These are phyloP conservation scores for Oeneis ivallda DNA, from an alignment of 2,888 invertebrate genomes.

Conservation along the genomic window DNA sequence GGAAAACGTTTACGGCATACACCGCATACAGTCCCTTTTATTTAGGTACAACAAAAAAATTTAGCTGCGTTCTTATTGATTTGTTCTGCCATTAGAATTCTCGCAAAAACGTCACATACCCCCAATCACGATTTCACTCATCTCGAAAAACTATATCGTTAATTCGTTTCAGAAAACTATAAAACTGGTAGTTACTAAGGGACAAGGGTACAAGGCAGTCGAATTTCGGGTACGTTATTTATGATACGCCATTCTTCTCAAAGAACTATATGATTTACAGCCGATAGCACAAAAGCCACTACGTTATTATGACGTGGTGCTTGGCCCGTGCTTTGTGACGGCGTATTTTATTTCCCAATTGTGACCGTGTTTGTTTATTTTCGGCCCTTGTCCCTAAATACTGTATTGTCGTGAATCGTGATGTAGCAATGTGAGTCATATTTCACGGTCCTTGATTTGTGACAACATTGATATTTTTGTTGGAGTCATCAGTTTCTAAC, in stretches of 20 bases:
- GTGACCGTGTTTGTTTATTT: constrained; percentile 79
- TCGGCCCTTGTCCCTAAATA: constrained; percentile 76
- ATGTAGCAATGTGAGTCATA: constrained; percentile 67
- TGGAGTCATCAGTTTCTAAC: not conserved
- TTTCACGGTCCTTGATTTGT: constrained; percentile 73
- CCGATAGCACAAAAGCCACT: constrained; percentile 73
- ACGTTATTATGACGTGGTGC: constrained; percentile 79
- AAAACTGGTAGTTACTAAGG: not conserved
- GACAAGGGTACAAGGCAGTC: constrained; percentile 50
- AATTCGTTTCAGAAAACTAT: not conserved
- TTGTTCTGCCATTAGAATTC: constrained; percentile 74
- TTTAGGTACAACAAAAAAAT: constrained; percentile 53
- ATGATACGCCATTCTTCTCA: constrained; percentile 77
- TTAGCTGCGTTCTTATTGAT: constrained; percentile 69
- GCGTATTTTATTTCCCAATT: constrained; percentile 74
- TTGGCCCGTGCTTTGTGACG: constrained; percentile 75
- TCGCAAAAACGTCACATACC: constrained; percentile 60
- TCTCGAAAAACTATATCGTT: not conserved
- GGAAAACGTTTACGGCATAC: constrained; percentile 52
- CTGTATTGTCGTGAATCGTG: constrained; percentile 71
- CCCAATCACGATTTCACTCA: not conserved
- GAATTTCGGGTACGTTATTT: constrained; percentile 74
- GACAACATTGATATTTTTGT: constrained; percentile 25
- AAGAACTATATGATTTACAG: constrained; percentile 79
- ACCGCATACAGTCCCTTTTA: no score